Conservation (phyloP, 2,888 invertebrate genomes). For the Melinaea menophilus region DNA sequence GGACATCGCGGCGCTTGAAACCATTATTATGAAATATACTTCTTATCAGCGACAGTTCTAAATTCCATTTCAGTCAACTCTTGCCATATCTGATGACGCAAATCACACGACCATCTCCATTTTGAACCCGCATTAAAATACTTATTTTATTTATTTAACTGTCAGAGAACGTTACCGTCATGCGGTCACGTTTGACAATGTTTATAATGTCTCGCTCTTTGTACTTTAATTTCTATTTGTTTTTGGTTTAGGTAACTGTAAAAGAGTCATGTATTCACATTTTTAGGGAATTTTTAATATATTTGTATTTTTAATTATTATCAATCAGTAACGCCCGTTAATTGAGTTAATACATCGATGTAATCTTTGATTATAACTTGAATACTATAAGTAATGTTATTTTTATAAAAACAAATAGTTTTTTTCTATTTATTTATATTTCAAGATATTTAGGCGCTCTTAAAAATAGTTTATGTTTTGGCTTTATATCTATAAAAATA, state of each 20-base stretch:
- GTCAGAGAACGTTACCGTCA: constrained; percentile 7
- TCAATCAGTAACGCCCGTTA: no score
- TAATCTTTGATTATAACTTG: no score
- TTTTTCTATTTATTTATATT: no score
- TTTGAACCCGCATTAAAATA: constrained; percentile 11
- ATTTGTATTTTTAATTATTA: no score
- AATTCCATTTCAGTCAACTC: constrained; percentile 46
- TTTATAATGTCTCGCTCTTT: not conserved
- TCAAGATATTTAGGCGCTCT: no score
- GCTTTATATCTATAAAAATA: no score
- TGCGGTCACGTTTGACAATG: constrained; percentile 9
- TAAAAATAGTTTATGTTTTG: no score
- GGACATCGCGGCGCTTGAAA: constrained; percentile 34
- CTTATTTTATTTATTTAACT: constrained; percentile 15
- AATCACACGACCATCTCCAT: constrained; percentile 22
- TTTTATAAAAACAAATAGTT: no score
- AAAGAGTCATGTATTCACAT: not conserved
- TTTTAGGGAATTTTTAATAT: no score
- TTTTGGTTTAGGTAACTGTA: not conserved
- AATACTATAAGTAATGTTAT: no score
- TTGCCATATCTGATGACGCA: constrained; percentile 39
- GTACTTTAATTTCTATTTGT: not conserved
- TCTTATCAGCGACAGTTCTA: constrained; percentile 57
- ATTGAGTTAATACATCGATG: no score
- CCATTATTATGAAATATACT: constrained; percentile 56